Conservation (phyloP, 2,888 invertebrate species). For the Helobdella robusta region DNA sequence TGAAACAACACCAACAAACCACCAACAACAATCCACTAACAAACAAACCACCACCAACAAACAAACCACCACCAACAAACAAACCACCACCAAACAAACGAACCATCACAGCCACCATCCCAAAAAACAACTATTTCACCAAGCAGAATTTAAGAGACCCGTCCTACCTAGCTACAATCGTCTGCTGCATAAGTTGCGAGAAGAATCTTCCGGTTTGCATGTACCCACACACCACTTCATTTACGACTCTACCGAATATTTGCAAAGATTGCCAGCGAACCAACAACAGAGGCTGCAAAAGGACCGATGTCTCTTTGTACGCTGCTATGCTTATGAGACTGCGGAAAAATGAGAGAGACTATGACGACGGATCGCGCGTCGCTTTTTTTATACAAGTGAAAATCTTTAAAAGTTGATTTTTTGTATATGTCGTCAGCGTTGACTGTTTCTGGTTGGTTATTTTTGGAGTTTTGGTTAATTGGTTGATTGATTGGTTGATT, state of each 20-base stretch:
- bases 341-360: slow-evolving; percentile 65
- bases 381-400: slow-evolving; percentile 59
- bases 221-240: slow-evolving; percentile 8
- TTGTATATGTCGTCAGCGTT: no score
- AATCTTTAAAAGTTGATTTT: background rate
- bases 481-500: no score
- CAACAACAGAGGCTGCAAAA: slow-evolving; percentile 24
- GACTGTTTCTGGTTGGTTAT: no score
- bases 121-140: no score
- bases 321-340: slow-evolving; percentile 46
- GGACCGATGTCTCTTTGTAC: slow-evolving; percentile 17
- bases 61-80: no score
- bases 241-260: background rate
- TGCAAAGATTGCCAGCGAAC: slow-evolving; percentile 20
- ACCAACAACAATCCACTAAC: no score
- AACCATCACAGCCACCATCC: no score
- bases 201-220: background rate
- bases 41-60: no score
- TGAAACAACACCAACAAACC: no score
- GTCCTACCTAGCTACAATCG: background rate
- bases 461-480: no score
- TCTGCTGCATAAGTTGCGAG: slow-evolving; percentile 11
- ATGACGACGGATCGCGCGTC: slow-evolving; percentile 63
- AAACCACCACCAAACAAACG: no score
- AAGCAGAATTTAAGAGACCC: no score